Base-by-base conservation (phyloP, 2,113 vertebrate species). In the Empidonax traillii region DNA sequence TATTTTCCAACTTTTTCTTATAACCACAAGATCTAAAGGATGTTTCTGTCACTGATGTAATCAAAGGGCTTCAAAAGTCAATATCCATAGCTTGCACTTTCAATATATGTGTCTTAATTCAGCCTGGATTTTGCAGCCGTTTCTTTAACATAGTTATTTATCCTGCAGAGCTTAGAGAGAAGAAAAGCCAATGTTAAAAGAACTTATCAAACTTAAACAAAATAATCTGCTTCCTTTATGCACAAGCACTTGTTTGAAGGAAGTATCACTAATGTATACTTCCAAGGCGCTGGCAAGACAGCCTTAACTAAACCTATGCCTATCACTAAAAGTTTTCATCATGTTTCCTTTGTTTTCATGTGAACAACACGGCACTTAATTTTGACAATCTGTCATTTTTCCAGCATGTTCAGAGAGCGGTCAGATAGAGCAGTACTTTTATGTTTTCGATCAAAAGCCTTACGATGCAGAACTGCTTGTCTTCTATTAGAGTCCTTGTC, bases 341-440 rank as follows among this genome's bases (percentile, higher is more conserved):
- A 2, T 41, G 47, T 96, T 95, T 88, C 85, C 69, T 96, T 96
- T 96, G 82, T 91, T 96, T 94, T 94, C 87, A 61, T 20, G 39
- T 52, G 89, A 95, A 90, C 86, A 94, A 93, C 73, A 90, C n/a
- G 49, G 79, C 95, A 97, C 85, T 94, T 96, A 93, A 94, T 91
- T 96, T 83, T 97, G 97, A 96, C 94, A 96, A 80, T 87, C 95
- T 96, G 95, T 96, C 96, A 97, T 85, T 95, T 92, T 96, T 87
- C 89, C 39, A 90, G 89, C 90, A 72, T 68, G 35, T 92, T 96
- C 71, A 89, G 89, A 82, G 23, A 74, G 56, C 27, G 4, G 90
- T 68, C 91, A 95, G 85, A 96, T 68, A 95, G 81, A 92, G 89
- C 47, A 91, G 73, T 85, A 91, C 92, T 93, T 96, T 90, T 85